Evolutionary conservation across 2,888 invertebrate species (phyloP).

Genomic region (Myathropa florea): DNA sequence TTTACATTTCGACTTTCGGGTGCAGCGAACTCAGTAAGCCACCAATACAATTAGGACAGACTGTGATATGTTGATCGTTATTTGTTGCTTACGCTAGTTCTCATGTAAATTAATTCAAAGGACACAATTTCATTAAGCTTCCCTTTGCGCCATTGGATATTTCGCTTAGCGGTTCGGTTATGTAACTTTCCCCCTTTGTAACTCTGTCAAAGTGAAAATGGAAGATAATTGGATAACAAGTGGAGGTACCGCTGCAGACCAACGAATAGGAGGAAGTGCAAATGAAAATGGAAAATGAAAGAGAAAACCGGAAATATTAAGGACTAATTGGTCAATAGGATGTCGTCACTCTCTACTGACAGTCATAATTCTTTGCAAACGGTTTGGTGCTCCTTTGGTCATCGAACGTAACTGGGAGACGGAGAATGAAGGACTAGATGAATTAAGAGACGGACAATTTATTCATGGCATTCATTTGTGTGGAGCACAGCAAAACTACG

Average conservation of each 20-base stretch:
- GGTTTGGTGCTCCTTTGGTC: conserved; percentile 12
- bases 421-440: conserved; percentile 14
- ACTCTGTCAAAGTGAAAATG: conserved; percentile 29
- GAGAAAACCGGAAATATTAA: conserved; percentile 57
- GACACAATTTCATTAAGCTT: conserved; percentile 31
- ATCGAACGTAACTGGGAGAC: not conserved
- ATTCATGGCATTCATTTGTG: conserved; percentile 55
- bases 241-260: conserved; percentile 7
- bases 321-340: conserved; percentile 69
- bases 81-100: not conserved
- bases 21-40: not conserved
- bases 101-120: conserved; percentile 59
- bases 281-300: not conserved
- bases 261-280: conserved; percentile 9
- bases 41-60: not conserved
- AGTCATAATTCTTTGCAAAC: not conserved
- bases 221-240: conserved; percentile 60
- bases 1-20: not conserved
- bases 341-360: conserved; percentile 34
- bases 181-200: conserved; percentile 4
- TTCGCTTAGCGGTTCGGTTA: conserved; percentile 23
- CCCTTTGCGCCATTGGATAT: conserved; percentile 3
- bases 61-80: not conserved
- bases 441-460: conserved; percentile 53
- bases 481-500: conserved; percentile 25